Base-by-base conservation (phyloP, 2,888 invertebrate genomes). In the Odontocerum albicorne region DNA sequence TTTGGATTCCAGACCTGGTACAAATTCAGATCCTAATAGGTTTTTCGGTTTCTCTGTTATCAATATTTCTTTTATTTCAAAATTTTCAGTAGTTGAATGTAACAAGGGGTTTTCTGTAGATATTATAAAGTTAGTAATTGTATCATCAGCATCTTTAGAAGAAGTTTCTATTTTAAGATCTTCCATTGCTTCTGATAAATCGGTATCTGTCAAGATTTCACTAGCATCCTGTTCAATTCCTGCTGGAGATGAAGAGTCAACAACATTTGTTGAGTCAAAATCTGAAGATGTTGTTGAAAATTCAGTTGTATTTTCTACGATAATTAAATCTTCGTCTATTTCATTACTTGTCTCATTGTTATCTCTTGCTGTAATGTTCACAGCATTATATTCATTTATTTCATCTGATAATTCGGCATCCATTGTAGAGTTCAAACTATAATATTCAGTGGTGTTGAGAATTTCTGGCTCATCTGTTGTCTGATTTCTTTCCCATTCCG, bases 401-500 rank as follows among this genome's bases (percentile, higher is more conserved):
- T n/a, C n/a, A n/a, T n/a, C n/a, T n/a, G n/a, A n/a, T n/a, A n/a
- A n/a, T n/a, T n/a, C n/a, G n/a, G n/a, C n/a, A n/a, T n/a, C n/a
- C n/a, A n/a, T n/a, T n/a, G n/a, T n/a, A n/a, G n/a, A n/a, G n/a
- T n/a, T n/a, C n/a, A n/a, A n/a, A n/a, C n/a, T n/a, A n/a, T n/a
- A n/a, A n/a, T n/a, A n/a, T n/a, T n/a, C n/a, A n/a, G n/a, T n/a
- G n/a, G n/a, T n/a, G n/a, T n/a, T n/a, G n/a, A n/a, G n/a, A n/a
- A n/a, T n/a, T 7, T 22, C 45, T 10, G 39, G 21, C 31, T 59
- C 45, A 17, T 55, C 42, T 12, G 58, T 35, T 35, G 59, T 62
- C 33, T 45, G 47, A 54, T 61, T 59, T 36, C 59, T 36, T 21
- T 61, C 61, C 61, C 61, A 61, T 49, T 59, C 61, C 8, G 59